Conservation (phyloP, 1,140 invertebrate genomes). For the Aphelenchoides fujianensis region DNA sequence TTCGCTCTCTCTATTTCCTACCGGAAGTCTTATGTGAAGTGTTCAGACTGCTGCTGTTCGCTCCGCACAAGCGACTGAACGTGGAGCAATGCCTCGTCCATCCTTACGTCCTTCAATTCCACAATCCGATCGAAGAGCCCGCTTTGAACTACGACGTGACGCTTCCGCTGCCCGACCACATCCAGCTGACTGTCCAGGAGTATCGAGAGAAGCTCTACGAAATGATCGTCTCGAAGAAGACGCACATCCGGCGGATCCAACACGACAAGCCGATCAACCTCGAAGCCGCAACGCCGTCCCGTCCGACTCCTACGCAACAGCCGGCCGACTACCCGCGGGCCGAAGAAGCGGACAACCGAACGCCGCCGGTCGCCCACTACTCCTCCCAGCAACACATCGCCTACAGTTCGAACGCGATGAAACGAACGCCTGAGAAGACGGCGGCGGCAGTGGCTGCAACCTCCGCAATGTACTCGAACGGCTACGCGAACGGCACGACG, state of each 20-base stretch:
- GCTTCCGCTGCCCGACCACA: conserved; percentile 77
- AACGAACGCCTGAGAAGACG: neutral
- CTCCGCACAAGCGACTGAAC: conserved; percentile 79
- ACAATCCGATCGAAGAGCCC: conserved; percentile 75
- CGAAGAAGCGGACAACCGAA: conserved; percentile 2
- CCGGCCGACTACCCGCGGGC: neutral
- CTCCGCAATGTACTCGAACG: neutral
- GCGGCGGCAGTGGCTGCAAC: neutral
- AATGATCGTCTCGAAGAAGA: conserved; percentile 68
- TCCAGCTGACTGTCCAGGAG: conserved; percentile 81
- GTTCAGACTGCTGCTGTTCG: conserved; percentile 75
- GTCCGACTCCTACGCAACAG: conserved; percentile 34
- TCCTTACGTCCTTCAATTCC: conserved; percentile 83
- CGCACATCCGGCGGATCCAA: conserved; percentile 57
- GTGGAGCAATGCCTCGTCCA: conserved; percentile 80
- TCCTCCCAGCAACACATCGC: too few species aligned
- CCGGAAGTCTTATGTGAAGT: neutral
- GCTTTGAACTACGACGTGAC: conserved; percentile 73
- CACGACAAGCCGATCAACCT: conserved; percentile 55
- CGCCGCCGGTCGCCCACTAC: neutral
- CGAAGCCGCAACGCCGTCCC: conserved; percentile 53
- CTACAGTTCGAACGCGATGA: too few species aligned
- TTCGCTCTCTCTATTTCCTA: conserved; percentile 19
- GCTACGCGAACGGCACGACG: neutral
- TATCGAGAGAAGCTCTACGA: conserved; percentile 86